phyloP scores from a whole-genome alignment of 2,113 vertebrate species.

The Microcebus griseorufus region DNA sequence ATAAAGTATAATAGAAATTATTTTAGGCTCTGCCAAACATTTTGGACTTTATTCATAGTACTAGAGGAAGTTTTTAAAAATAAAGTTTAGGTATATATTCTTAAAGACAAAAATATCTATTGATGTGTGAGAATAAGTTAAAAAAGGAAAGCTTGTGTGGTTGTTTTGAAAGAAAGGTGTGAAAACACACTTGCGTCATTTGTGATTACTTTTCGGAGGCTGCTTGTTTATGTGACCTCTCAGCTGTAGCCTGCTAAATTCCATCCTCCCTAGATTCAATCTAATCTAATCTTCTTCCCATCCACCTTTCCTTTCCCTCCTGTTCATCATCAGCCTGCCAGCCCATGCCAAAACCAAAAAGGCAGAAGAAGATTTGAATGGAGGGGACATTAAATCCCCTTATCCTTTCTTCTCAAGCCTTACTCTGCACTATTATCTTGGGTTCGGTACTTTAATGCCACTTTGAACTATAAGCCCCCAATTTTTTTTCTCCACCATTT shows the following conservation, averaged over 20 bases:
- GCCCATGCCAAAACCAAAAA: not conserved
- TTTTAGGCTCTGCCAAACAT: conserved; percentile 10
- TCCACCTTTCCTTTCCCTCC: not conserved
- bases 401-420: not conserved
- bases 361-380: not conserved
- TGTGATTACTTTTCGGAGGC: not conserved
- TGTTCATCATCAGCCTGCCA: not conserved
- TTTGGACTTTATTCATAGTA: not conserved
- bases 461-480: not conserved
- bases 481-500: not conserved
- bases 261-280: not conserved
- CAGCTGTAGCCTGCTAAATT: not conserved
- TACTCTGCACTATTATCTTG: not conserved
- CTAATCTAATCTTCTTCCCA: not conserved
- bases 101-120: conserved; percentile 35
- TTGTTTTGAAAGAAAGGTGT: conserved; percentile 40
- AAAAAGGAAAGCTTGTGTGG: not conserved
- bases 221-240: not conserved
- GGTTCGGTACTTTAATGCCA: not conserved
- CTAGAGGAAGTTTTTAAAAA: not conserved
- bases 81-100: not conserved
- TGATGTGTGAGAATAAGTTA: not conserved
- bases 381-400: not conserved
- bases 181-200: not conserved
- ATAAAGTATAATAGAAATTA: not conserved